Conservation (phyloP, 2,797 vertebrate species). For the Botia kubotai region DNA sequence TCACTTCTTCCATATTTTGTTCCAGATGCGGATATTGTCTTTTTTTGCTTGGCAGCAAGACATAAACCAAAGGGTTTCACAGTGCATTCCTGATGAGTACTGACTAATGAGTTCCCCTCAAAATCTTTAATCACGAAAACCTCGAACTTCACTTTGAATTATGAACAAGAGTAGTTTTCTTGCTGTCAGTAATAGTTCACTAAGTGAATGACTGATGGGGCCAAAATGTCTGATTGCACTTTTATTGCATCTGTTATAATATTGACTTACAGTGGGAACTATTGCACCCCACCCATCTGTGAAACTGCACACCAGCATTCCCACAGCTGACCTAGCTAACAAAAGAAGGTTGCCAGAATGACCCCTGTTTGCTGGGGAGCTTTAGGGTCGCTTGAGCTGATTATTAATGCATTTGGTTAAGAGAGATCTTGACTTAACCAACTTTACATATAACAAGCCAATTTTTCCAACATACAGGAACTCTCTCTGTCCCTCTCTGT, state of each 20-base stretch:
- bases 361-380: no score
- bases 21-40: constrained; percentile 48
- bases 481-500: no score
- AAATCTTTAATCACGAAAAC: constrained; percentile 58
- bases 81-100: constrained; percentile 41
- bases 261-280: constrained; percentile 55
- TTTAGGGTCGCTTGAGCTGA: background rate
- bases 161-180: constrained; percentile 46
- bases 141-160: constrained; percentile 45
- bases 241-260: constrained; percentile 60
- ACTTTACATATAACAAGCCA: background rate
- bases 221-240: constrained; percentile 47
- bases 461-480: background rate
- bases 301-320: constrained; percentile 33
- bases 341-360: no score
- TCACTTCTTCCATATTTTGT: constrained; percentile 52
- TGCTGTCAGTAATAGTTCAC: constrained; percentile 36
- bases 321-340: background rate
- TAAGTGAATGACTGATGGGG: constrained; percentile 32
- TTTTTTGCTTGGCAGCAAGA: constrained; percentile 40
- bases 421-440: background rate
- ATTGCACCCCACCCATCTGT: constrained; percentile 30
- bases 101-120: constrained; percentile 40
- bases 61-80: constrained; percentile 40
- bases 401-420: background rate